Evolutionary conservation across 2,797 vertebrate genomes (phyloP).

Genomic region (Arctocebus calabarensis): DNA sequence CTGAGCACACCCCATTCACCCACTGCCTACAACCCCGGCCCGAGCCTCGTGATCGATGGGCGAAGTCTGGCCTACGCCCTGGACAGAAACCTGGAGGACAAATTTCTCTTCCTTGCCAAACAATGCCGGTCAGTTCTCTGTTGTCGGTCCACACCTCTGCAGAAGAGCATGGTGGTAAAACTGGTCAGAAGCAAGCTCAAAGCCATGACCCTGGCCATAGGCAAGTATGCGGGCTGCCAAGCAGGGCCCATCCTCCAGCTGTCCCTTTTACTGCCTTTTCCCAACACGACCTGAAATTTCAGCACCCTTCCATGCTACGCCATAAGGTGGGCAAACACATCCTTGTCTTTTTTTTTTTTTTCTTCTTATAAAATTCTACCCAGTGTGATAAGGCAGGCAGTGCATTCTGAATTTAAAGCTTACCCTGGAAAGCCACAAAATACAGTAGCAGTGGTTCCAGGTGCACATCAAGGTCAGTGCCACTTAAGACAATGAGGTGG

Average conservation of each 20-base stretch:
- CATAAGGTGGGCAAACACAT: rapidly evolving
- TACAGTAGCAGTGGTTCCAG: not conserved
- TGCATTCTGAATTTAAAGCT: not conserved
- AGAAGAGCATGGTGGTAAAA: conserved; percentile 99
- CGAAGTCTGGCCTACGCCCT: conserved; percentile 96
- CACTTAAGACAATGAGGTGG: not conserved
- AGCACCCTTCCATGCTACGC: not conserved
- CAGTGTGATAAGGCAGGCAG: not conserved
- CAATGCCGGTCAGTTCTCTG: conserved; percentile 96
- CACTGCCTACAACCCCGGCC: conserved; percentile 87
- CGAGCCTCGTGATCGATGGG: conserved; percentile 96
- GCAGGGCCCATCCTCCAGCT: not conserved
- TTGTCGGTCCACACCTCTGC: conserved; percentile 96
- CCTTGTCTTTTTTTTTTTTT: not conserved
- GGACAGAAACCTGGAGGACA: conserved; percentile 94
- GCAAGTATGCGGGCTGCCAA: conserved; percentile 83
- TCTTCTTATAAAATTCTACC: not conserved
- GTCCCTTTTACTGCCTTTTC: not conserved
- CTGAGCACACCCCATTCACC: conserved; percentile 86
- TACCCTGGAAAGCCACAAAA: not conserved
- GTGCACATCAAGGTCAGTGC: not conserved
- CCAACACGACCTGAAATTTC: not conserved
- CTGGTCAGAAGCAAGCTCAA: conserved; percentile 97
- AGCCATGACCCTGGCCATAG: conserved; percentile 98
- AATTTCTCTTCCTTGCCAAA: conserved; percentile 94